Evolutionary conservation across 2,888 invertebrate species (phyloP).

Genomic region (Scaptodrosophila latifasciaeformis): DNA sequence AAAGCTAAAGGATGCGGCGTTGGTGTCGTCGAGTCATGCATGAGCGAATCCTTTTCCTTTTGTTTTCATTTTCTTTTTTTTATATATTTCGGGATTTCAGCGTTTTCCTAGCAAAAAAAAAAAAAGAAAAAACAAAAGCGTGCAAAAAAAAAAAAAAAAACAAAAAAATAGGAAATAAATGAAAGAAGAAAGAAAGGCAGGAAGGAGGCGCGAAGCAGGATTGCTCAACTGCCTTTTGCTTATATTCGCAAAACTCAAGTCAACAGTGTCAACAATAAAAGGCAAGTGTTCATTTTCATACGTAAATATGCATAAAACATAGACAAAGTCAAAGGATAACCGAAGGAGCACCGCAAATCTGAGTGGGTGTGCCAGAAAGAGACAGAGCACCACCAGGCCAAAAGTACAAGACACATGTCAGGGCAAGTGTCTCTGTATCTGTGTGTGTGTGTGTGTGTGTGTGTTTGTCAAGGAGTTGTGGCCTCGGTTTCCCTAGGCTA

Average conservation of each 20-base stretch:
- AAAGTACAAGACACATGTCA: too few relatives aligned
- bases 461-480: slow-evolving; percentile 3
- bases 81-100: slow-evolving; percentile 6
- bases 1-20: slow-evolving; percentile 25
- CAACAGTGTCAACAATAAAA: slow-evolving; percentile 27
- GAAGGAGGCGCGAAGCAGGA: too few relatives aligned
- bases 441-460: slow-evolving; percentile 13
- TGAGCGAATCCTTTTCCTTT: slow-evolving; percentile 50
- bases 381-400: too few relatives aligned
- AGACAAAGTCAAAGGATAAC: not conserved
- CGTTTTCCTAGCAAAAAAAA: slow-evolving; percentile 16
- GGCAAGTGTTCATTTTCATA: slow-evolving; percentile 44
- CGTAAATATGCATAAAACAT: not conserved
- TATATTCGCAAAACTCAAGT: slow-evolving; percentile 20
- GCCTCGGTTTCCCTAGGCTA: slow-evolving; percentile 20
- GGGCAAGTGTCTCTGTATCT: not conserved
- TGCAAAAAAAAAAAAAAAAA: too few relatives aligned
- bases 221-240: slow-evolving; percentile 20
- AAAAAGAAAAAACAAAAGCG: slow-evolving; percentile 4
- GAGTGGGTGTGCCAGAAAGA: not conserved
- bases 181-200: too few relatives aligned
- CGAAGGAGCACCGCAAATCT: not conserved
- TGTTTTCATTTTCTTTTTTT: slow-evolving; percentile 3
- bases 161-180: too few relatives aligned
- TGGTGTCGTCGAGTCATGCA: slow-evolving; percentile 55